Evolutionary conservation across 2,888 invertebrate genomes (phyloP), one percentile per base, ranked within the genome.

Genomic region (Crossocerus cetratus): DNA sequence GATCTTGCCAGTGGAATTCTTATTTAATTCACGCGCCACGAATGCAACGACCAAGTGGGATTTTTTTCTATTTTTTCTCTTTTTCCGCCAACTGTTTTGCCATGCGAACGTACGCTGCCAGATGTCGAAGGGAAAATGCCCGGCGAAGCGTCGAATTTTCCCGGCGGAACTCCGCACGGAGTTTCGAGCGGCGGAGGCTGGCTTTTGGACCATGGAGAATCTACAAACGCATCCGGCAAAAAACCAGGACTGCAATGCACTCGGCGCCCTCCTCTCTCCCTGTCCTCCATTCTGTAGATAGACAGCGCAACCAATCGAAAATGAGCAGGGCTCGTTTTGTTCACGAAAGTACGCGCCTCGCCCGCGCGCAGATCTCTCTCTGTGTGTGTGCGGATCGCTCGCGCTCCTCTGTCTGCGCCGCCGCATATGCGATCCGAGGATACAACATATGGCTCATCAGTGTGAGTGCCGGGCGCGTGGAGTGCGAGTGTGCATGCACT

Each of bases 221-320:
- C 62, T 69, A 71, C 70, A 53, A 53, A n/a, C 11, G 23, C 22
- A 49, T 20, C 61, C 18, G 49, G 60, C 44, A 63, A 71, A 61
- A 49, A 72, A 54, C 22, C 59, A 22, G 61, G 59, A 57, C 60
- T 45, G 68, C 68, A 13, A 4, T 45, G 32, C 5, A 32, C 11
- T 32, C 32, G 32, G 3, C 32, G 5, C 32, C 11, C 32, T 5
- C 32, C 32, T 32, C 8, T 32, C 8, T 32, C 20, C 43, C 44
- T 20, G 18, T 66, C 55, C 54, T 55, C 71, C 59, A 74, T 82
- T 83, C 79, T 74, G 76, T 75, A 73, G 71, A 62, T 43, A 64
- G 68, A 71, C 69, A 32, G 69, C 8, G 11, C 57, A 72, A 67
- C 74, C 75, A 77, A 80, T 82, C 69, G 78, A 70, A 74, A 76